Base-by-base conservation (phyloP, 2,888 invertebrate genomes). In the Automeris io region DNA sequence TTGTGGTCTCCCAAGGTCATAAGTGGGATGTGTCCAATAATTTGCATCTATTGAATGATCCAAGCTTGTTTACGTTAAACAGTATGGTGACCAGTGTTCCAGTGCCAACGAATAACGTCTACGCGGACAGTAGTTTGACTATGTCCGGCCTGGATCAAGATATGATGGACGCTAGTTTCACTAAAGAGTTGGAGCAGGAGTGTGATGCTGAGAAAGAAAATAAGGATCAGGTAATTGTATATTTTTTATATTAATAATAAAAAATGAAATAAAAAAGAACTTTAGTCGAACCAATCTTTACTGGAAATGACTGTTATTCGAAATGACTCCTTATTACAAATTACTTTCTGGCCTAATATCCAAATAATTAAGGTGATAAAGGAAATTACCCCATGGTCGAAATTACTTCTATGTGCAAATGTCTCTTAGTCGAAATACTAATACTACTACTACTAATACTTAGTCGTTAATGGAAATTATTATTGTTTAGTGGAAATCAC, bases 11-110 rank as follows among this genome's bases (percentile, higher is more conserved):
- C 11, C 91, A 91, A 45, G 92, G 92, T 0, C 91, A 92, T 60
- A 89, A 90, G 22, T 91, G 91, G 90, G 91, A 91, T 48, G 88
- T 91, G 1, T 88, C 89, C 0, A 90, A 90, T 43, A 90, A 90
- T 51, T 68, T 90, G 5, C 90, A 90, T 39, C 70, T 90, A 40
- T 68, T 90, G 34, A 88, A 73, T 56, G 87, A 73, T 59, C 89
- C 80, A 34, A 89, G 76, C 71, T 62, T 78, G 54, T 82, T 83
- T 39, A 81, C 86, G 0, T 36, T 88, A 13, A 85, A 83, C 24
- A 82, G 81, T 47, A 86, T 85, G 86, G 85, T 85, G 26, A 86
- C 86, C 0, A 80, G 79, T 48, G 82, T 82, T 0, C 85, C 81
- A 37, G 70, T 85, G 3, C 83, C 85, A 0, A 59, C 69, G 0